phyloP scores from a whole-genome alignment of 1,140 invertebrate species.

The Apis dorsata region DNA sequence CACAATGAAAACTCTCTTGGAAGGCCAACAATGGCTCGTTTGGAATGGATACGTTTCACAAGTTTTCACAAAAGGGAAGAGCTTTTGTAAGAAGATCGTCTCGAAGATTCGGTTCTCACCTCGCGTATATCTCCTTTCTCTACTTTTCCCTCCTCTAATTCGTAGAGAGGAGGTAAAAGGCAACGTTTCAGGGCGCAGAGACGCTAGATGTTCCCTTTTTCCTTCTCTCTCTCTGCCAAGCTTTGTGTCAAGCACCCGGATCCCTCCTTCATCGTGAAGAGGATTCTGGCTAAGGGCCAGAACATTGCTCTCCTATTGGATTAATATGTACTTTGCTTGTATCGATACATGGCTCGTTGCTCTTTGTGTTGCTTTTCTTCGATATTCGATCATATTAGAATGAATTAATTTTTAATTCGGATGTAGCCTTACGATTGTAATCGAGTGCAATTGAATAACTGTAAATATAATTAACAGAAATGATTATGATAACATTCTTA shows the following conservation, averaged over 20 bases:
- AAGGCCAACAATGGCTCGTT: too few species aligned
- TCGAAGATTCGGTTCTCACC: too few species aligned
- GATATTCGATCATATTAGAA: too few species aligned
- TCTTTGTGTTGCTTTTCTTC: not conserved
- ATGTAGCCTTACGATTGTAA: too few species aligned
- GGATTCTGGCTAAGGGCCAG: not conserved
- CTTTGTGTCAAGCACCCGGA: conserved; percentile 23
- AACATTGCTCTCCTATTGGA: too few species aligned
- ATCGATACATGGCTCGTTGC: not conserved
- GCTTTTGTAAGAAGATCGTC: not conserved
- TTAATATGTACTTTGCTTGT: not conserved
- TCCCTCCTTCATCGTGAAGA: not conserved
- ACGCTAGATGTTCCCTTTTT: not conserved
- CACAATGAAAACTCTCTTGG: too few species aligned
- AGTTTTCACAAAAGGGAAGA: too few species aligned
- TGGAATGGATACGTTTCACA: too few species aligned
- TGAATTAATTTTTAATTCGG: too few species aligned
- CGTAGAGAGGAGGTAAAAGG: not conserved
- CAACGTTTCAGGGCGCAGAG: not conserved
- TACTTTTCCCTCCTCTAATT: not conserved
- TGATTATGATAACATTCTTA: too few species aligned
- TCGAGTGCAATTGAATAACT: too few species aligned
- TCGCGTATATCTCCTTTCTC: not conserved
- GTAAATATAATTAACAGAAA: too few species aligned
- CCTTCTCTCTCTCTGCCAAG: not conserved